Conservation (phyloP, 2,797 vertebrate species). For the Crotalus adamanteus region DNA sequence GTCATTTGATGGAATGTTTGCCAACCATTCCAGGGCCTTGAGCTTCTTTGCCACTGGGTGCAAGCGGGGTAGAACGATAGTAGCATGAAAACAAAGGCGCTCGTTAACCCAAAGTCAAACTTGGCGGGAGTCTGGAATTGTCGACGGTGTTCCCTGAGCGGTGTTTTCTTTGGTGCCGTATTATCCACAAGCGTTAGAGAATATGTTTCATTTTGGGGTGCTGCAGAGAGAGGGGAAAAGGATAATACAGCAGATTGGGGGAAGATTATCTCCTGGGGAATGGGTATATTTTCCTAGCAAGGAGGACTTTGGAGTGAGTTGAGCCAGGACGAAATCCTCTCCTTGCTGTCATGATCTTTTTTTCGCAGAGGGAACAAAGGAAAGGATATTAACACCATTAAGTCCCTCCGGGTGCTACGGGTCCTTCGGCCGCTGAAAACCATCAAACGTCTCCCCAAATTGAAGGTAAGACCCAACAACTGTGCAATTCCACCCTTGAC, state of each 20-base stretch:
- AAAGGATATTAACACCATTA: constrained; percentile 98
- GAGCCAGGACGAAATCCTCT: not conserved
- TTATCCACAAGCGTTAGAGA: rapidly evolving
- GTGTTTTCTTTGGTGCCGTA: not conserved
- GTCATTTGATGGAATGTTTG: not conserved
- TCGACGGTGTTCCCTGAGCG: not conserved
- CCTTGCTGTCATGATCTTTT: constrained; percentile 63
- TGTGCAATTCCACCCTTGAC: not conserved
- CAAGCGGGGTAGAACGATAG: not conserved
- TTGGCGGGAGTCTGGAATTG: not conserved
- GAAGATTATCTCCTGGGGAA: no score
- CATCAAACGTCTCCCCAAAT: constrained; percentile 93
- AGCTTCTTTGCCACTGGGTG: not conserved
- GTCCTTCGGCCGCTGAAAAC: constrained; percentile 95
- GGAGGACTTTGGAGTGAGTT: rapidly evolving
- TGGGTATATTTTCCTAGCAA: not conserved
- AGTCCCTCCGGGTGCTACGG: constrained; percentile 90
- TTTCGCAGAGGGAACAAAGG: constrained; percentile 91
- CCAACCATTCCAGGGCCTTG: not conserved
- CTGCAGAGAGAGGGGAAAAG: not conserved
- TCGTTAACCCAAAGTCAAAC: not conserved
- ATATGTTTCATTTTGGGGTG: not conserved
- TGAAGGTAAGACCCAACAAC: constrained; percentile 79
- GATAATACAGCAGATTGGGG: not conserved
- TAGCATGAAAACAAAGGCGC: not conserved